phyloP scores from a whole-genome alignment of 2,797 vertebrate genomes.

The Bradypodion ventrale region DNA sequence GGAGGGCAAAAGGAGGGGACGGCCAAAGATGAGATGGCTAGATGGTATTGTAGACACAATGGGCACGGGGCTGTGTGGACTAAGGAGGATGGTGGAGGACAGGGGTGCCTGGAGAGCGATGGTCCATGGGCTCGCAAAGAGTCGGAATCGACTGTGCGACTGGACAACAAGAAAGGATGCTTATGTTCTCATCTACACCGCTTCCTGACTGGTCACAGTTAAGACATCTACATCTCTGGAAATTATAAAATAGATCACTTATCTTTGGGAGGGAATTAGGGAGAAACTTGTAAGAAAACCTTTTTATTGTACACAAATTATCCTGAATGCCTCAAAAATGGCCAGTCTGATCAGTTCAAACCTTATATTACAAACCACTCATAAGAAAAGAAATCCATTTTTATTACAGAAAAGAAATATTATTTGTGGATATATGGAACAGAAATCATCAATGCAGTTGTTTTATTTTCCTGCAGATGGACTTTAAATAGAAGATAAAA shows the following conservation, averaged over 20 bases:
- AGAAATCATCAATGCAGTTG: neutral
- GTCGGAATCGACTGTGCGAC: too few relatives aligned
- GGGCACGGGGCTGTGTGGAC: too few relatives aligned
- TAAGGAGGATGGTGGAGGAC: too few relatives aligned
- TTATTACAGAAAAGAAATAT: neutral
- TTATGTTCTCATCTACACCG: neutral
- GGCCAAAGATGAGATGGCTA: too few relatives aligned
- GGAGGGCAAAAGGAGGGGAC: too few relatives aligned
- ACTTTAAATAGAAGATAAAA: neutral
- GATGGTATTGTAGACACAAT: too few relatives aligned
- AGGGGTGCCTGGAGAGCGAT: too few relatives aligned
- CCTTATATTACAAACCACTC: neutral
- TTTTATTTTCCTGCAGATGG: slow-evolving; percentile 3
- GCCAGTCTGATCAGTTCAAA: neutral
- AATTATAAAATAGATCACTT: neutral
- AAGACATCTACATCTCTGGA: neutral
- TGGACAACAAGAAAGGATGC: too few relatives aligned
- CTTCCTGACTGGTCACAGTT: neutral
- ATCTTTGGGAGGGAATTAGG: neutral
- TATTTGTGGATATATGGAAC: neutral
- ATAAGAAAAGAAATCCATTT: neutral
- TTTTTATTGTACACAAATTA: neutral
- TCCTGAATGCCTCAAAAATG: neutral
- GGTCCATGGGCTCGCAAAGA: too few relatives aligned
- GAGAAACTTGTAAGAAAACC: neutral